Conservation (phyloP, 2,113 vertebrate genomes). For the Oplegnathus fasciatus region DNA sequence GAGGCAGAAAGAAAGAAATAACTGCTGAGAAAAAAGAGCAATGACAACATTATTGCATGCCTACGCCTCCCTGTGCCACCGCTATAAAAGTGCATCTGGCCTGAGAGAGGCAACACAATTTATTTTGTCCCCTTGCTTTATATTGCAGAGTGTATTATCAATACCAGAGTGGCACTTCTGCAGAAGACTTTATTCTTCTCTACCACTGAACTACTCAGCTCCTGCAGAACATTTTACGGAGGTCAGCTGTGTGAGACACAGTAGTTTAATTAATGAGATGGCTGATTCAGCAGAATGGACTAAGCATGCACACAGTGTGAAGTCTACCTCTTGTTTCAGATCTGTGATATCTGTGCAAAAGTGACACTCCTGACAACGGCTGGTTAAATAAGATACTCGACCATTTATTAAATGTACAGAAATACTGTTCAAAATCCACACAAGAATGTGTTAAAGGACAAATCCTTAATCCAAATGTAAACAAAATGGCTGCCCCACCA, state of each 20-base stretch:
- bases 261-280: not conserved
- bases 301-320: not conserved
- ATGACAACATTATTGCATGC: slow-evolving; percentile 25
- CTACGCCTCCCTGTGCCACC: slow-evolving; percentile 46
- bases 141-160: slow-evolving; percentile 23
- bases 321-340: not conserved
- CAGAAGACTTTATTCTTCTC: not conserved
- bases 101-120: slow-evolving; percentile 12
- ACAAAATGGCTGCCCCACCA: slow-evolving; percentile 69
- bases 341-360: slow-evolving; percentile 10
- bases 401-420: slow-evolving; percentile 86
- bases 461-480: slow-evolving; percentile 75
- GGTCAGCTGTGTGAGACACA: not conserved
- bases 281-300: not conserved
- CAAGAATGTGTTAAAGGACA: slow-evolving; percentile 70
- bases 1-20: slow-evolving; percentile 13
- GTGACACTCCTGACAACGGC: slow-evolving; percentile 61
- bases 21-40: slow-evolving; percentile 22
- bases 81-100: slow-evolving; percentile 55
- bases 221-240: not conserved
- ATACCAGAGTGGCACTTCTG: slow-evolving; percentile 5
- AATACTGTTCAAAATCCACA: slow-evolving; percentile 83
- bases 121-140: slow-evolving; percentile 2
- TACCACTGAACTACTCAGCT: not conserved
- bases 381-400: slow-evolving; percentile 75